Evolutionary conservation across 2,888 invertebrate species (phyloP).

Genomic region (Pseudococcus viburni): DNA sequence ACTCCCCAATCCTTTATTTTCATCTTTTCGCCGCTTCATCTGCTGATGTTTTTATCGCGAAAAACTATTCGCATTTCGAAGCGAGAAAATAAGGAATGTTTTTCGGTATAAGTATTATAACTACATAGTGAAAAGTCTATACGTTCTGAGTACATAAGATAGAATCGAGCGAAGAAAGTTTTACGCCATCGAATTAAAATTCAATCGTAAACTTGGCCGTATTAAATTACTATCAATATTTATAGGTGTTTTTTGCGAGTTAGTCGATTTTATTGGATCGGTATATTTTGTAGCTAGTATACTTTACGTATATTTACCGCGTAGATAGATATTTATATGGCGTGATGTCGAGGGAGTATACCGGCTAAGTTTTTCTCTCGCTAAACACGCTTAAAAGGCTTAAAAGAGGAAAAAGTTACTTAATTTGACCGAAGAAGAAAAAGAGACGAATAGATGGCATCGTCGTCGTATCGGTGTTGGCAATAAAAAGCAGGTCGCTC

Average conservation of each 20-base stretch:
- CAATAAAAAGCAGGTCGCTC: background rate
- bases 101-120: background rate
- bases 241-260: slow-evolving; percentile 37
- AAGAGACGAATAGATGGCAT: background rate
- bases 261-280: background rate
- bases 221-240: slow-evolving; percentile 54
- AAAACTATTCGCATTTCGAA: no score
- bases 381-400: background rate
- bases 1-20: no score
- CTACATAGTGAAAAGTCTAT: background rate
- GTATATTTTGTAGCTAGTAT: background rate
- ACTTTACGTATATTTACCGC: background rate
- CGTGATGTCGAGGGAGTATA: background rate
- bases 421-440: background rate
- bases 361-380: background rate
- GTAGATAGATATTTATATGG: background rate
- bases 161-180: background rate
- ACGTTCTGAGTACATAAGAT: no score
- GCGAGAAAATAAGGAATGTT: background rate
- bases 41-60: no score
- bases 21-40: no score
- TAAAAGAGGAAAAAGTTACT: background rate
- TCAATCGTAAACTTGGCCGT: slow-evolving; percentile 18
- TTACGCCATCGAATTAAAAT: slow-evolving; percentile 32
- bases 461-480: background rate